Conservation (phyloP, 2,888 invertebrate species). For the Cremastobaeus sp. region DNA sequence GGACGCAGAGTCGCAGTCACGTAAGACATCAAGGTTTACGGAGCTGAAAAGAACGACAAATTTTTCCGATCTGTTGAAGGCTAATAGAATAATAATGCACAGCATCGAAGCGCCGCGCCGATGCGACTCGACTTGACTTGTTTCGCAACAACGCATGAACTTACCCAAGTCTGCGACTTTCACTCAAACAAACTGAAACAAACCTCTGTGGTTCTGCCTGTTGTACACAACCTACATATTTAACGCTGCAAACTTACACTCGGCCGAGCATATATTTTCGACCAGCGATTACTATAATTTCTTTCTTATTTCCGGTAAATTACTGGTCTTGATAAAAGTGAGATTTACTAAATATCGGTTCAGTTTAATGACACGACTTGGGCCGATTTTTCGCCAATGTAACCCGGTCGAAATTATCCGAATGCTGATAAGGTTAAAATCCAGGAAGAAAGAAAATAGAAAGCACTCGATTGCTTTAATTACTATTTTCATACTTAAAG, state of each 20-base stretch:
- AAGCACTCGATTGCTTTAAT: too few species aligned
- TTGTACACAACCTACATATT: slow-evolving; percentile 57
- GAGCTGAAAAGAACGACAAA: slow-evolving; percentile 23
- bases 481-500: too few species aligned
- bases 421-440: not conserved
- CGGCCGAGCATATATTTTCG: slow-evolving; percentile 21
- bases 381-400: too few species aligned
- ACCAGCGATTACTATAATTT: slow-evolving; percentile 23
- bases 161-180: slow-evolving; percentile 39
- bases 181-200: slow-evolving; percentile 56
- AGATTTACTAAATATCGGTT: slow-evolving; percentile 9
- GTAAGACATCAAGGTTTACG: slow-evolving; percentile 29
- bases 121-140: slow-evolving; percentile 4
- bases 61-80: slow-evolving; percentile 35
- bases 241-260: slow-evolving; percentile 34
- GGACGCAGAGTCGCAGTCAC: slow-evolving; percentile 13
- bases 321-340: slow-evolving; percentile 4
- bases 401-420: too few species aligned
- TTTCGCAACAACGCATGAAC: slow-evolving; percentile 23
- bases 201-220: too few species aligned
- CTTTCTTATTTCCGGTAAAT: slow-evolving; percentile 11
- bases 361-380: slow-evolving; percentile 6
- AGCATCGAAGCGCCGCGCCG: slow-evolving; percentile 8
- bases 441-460: not conserved
- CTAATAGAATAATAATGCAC: slow-evolving; percentile 46